Base-by-base conservation (phyloP, 2,797 vertebrate species). In the Artibeus jamaicensis region DNA sequence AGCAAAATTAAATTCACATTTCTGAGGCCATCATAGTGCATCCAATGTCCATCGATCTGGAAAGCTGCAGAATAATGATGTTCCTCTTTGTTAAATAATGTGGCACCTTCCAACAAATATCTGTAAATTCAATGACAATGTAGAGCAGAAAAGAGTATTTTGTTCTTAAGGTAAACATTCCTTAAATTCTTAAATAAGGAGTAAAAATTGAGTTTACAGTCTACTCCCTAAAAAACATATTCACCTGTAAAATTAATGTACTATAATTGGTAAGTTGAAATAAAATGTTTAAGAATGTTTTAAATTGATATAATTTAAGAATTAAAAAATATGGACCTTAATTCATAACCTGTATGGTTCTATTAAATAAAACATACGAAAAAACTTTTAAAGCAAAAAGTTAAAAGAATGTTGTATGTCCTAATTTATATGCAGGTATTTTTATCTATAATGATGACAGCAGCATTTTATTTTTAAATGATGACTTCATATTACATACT, bases 41-140 rank as follows among this genome's bases (percentile, higher is more conserved):
- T 98, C 99, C 99, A 99, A 98, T 98, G 99, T 73, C 99, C 98
- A 7, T 99, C 98, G 16, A 99, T 99, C 97, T 99, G 99, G 98
- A 99, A 99, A 67, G 99, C 99, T 55, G 99, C 99, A 5, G 99
- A 99, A 97, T 99, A 99, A 98, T 99, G 99, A 97, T 99, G 99
- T 96, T 99, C 99, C 88, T 99, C 99, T 97, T 98, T 99, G 98
- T 99, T 99, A 98, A 99, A 99, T 93, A 99, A 98, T 9, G 99
- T 99, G 97, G 99, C 99, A 42, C 99, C 99, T 98, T 99, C 99
- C 94, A 99, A 98, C 84, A 98, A 98, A 96, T 99, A 99, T 97
- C 99, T 99, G 98, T 32, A 96, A 94, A 95, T 79, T 83, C 92
- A 88, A 96, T 26, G 70, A 73, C 57, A 91, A 85, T 79, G 50